phyloP scores from a whole-genome alignment of 1,140 invertebrate species.

The Drosophila ohnishii region DNA sequence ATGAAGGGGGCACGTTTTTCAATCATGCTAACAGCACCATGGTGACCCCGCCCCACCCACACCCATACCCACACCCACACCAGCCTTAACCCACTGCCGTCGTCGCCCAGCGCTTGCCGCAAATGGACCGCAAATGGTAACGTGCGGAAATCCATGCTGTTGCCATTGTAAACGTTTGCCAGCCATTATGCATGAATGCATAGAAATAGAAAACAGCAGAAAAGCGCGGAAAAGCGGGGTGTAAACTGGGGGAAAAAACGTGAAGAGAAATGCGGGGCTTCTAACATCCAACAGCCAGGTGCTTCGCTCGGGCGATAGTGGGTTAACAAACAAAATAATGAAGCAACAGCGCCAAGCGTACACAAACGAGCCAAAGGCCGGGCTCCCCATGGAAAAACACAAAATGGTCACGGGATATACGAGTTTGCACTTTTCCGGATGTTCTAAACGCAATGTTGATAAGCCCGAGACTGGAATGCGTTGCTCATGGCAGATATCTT shows the following conservation, averaged over 20 bases:
- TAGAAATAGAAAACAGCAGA: conserved; percentile 59
- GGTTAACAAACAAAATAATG: conserved; percentile 70
- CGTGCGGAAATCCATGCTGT: conserved; percentile 76
- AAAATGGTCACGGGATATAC: conserved; percentile 29
- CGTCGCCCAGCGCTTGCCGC: conserved; percentile 37
- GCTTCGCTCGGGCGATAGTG: conserved; percentile 22
- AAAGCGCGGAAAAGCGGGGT: not conserved
- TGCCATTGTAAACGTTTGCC: conserved; percentile 78
- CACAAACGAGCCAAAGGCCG: conserved; percentile 53
- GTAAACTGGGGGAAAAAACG: not conserved
- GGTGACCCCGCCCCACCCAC: conserved; percentile 31
- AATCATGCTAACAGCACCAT: conserved; percentile 75
- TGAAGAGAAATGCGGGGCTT: not conserved
- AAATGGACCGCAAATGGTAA: conserved; percentile 78
- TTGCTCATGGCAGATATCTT: not conserved
- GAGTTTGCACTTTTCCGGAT: conserved; percentile 15
- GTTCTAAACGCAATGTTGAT: conserved; percentile 19
- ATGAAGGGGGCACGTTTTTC: conserved; percentile 68
- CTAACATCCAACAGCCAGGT: conserved; percentile 20
- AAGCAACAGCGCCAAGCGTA: conserved; percentile 55
- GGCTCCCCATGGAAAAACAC: conserved; percentile 11
- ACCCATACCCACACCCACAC: not conserved
- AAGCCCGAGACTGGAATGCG: not conserved
- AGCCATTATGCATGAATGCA: conserved; percentile 77
- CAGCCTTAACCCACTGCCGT: conserved; percentile 3